Conservation (phyloP, 2,888 invertebrate genomes). For the Petrophora chlorosata region DNA sequence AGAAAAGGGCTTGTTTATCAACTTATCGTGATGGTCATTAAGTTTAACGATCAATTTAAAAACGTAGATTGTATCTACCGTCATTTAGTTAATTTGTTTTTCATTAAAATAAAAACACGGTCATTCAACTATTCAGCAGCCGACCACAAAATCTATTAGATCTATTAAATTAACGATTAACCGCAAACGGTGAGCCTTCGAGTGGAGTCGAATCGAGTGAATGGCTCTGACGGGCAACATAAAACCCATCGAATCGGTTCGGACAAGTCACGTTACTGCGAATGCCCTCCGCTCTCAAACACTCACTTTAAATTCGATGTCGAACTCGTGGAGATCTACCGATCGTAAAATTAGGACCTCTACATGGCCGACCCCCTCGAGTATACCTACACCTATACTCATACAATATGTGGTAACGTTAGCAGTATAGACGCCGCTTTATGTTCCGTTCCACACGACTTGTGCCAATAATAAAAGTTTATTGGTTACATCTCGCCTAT, state of each 20-base stretch:
- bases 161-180: constrained; percentile 70
- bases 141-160: constrained; percentile 61
- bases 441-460: constrained; percentile 59
- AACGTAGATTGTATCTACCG: too few species aligned
- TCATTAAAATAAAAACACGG: constrained; percentile 18
- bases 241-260: constrained; percentile 76
- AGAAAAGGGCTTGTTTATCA: too few species aligned
- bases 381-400: constrained; percentile 27
- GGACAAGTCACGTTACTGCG: constrained; percentile 72
- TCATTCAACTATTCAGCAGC: constrained; percentile 42
- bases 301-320: constrained; percentile 77
- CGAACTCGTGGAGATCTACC: constrained; percentile 64
- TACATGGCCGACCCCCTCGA: constrained; percentile 41
- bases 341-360: constrained; percentile 75
- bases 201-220: constrained; percentile 55
- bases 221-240: constrained; percentile 65
- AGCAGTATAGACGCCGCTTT: constrained; percentile 41
- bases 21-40: too few species aligned
- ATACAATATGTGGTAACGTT: constrained; percentile 32
- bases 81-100: constrained; percentile 13
- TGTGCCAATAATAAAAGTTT: constrained; percentile 72
- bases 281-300: constrained; percentile 63
- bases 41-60: too few species aligned
- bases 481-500: constrained; percentile 70
- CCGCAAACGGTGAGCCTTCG: constrained; percentile 60